Conservation (phyloP, 2,888 invertebrate genomes). For the Cerastoderma edule region DNA sequence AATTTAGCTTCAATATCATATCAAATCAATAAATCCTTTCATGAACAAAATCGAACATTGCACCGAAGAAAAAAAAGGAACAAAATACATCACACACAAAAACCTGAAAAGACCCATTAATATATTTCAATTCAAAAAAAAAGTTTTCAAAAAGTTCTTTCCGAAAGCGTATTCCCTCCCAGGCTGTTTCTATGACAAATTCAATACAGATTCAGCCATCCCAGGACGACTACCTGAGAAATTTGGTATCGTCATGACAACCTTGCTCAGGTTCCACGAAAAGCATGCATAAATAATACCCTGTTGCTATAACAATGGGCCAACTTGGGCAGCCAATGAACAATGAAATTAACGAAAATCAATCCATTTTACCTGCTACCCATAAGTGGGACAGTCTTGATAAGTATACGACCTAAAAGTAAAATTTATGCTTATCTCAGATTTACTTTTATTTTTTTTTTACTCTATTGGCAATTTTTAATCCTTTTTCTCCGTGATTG, state of each 20-base stretch:
- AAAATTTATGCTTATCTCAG: too few relatives aligned
- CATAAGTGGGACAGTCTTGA: constrained; percentile 10
- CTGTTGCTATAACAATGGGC: constrained; percentile 75
- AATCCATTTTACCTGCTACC: constrained; percentile 45
- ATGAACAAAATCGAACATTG: too few relatives aligned
- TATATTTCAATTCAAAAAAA: too few relatives aligned
- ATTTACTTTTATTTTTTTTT: too few relatives aligned
- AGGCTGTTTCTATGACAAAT: constrained; percentile 22
- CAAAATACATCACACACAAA: too few relatives aligned
- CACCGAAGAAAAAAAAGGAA: too few relatives aligned
- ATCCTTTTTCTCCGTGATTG: too few relatives aligned
- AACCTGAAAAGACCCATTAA: too few relatives aligned
- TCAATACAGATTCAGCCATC: constrained; percentile 26
- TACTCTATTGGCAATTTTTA: too few relatives aligned
- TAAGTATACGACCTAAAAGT: too few relatives aligned
- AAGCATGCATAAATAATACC: constrained; percentile 78
- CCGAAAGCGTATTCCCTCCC: neutral
- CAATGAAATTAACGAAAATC: constrained; percentile 72
- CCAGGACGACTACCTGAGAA: constrained; percentile 63
- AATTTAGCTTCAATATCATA: too few relatives aligned
- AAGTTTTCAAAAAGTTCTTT: constrained; percentile 1
- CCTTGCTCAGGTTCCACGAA: constrained; percentile 69
- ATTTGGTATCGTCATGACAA: constrained; percentile 75
- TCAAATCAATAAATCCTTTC: too few relatives aligned
- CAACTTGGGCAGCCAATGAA: constrained; percentile 65